These are phyloP conservation scores for Hippopotamus amphibius DNA, from an alignment of 2,113 vertebrate species.

Conservation along the genomic window DNA sequence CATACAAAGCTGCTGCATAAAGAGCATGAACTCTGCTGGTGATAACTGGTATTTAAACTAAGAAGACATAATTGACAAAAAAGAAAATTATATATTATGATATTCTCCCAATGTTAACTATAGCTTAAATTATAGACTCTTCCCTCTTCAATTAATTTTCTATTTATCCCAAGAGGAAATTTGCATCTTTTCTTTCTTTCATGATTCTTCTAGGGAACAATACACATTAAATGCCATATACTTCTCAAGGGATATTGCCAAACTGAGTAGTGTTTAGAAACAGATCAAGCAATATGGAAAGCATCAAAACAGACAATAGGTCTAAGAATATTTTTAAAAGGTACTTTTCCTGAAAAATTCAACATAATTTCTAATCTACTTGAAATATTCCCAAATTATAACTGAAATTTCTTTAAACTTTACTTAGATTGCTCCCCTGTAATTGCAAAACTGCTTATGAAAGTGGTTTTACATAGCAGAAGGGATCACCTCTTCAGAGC, in stretches of 20 bases:
- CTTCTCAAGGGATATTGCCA: slow-evolving; percentile 78
- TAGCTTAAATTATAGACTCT: slow-evolving; percentile 62
- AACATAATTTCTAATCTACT: background rate
- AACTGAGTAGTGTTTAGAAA: slow-evolving; percentile 66
- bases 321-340: slow-evolving; percentile 12
- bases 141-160: slow-evolving; percentile 78
- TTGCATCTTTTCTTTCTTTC: slow-evolving; percentile 78
- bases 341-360: background rate
- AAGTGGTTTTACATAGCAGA: slow-evolving; percentile 8
- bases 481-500: background rate
- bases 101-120: slow-evolving; percentile 61
- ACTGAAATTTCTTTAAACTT: slow-evolving; percentile 34
- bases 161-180: slow-evolving; percentile 78
- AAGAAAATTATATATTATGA: slow-evolving; percentile 26
- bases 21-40: background rate
- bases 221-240: slow-evolving; percentile 83
- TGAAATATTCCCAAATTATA: slow-evolving; percentile 7
- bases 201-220: slow-evolving; percentile 86
- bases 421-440: background rate
- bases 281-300: slow-evolving; percentile 36
- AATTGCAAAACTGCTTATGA: slow-evolving; percentile 56
- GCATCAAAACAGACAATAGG: slow-evolving; percentile 38
- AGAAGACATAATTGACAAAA: slow-evolving; percentile 13
- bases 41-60: slow-evolving; percentile 7
- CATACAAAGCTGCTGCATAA: background rate